Evolutionary conservation across 2,888 invertebrate species (phyloP).

Genomic region (Chrysolina americana): DNA sequence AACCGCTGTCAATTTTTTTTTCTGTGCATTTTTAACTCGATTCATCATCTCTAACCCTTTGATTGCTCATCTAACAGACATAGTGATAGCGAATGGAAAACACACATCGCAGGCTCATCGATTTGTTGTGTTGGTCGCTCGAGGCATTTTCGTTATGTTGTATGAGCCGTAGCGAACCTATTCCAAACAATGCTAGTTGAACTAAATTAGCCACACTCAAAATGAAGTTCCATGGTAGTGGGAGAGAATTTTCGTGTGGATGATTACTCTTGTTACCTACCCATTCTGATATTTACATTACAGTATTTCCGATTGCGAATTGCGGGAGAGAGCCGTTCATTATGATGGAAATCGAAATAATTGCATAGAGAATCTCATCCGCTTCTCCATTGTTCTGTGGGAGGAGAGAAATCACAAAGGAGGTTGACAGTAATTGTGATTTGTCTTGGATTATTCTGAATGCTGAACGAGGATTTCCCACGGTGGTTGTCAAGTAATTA

Average conservation of each 20-base stretch:
- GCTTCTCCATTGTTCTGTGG: neutral
- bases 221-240: constrained; percentile 35
- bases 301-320: neutral
- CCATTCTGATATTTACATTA: neutral
- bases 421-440: no score
- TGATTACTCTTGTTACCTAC: neutral
- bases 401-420: neutral
- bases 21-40: neutral
- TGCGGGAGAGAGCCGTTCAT: neutral
- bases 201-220: constrained; percentile 41
- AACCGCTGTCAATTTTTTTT: neutral
- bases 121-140: neutral
- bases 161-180: constrained; percentile 25
- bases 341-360: neutral
- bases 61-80: constrained; percentile 10
- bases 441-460: no score
- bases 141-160: constrained; percentile 10
- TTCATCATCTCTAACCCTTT: constrained; percentile 9
- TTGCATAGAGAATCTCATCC: neutral
- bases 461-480: no score
- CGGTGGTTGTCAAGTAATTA: no score
- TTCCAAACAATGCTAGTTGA: constrained; percentile 40
- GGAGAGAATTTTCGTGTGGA: constrained; percentile 30
- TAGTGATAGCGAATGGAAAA: neutral
- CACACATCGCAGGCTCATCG: neutral